Percentiles rank a stretch among this genome's conserved stretches.
phyloP scores from a whole-genome alignment of 2,888 invertebrate genomes.

The Scaptomyza tumidula region DNA sequence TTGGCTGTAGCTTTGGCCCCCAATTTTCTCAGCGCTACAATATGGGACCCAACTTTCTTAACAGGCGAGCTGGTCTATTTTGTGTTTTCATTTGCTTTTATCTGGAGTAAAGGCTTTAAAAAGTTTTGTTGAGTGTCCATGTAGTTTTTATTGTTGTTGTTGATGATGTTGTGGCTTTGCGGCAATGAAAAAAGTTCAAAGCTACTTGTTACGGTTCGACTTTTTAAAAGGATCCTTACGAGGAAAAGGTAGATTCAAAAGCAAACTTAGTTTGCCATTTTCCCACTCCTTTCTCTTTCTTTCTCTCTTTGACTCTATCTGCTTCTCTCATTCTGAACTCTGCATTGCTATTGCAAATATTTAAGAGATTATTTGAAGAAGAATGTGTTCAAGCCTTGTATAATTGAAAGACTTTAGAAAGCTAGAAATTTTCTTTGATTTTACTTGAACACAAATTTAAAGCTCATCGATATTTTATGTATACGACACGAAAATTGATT shows the following conservation, averaged over 20 bases:
- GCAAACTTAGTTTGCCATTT: slow-evolving; percentile 1
- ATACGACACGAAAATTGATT: slow-evolving; percentile 18
- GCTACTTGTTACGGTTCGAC: slow-evolving; percentile 52
- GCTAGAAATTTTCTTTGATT: too few relatives aligned
- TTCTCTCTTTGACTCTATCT: background rate
- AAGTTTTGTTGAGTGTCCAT: too few relatives aligned
- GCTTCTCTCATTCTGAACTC: background rate
- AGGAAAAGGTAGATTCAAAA: slow-evolving; percentile 21
- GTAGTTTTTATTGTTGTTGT: slow-evolving; percentile 46
- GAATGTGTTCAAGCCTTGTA: too few relatives aligned
- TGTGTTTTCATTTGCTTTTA: slow-evolving; percentile 5
- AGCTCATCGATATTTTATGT: slow-evolving; percentile 34
- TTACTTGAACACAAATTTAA: background rate
- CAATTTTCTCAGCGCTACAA: slow-evolving; percentile 24
- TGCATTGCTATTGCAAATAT: background rate
- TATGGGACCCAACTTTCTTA: slow-evolving; percentile 34
- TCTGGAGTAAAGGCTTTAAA: slow-evolving; percentile 16
- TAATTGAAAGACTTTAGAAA: background rate
- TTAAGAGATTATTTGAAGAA: background rate
- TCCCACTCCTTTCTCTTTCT: background rate
- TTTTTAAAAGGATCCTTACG: slow-evolving; percentile 28
- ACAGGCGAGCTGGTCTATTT: slow-evolving; percentile 16
- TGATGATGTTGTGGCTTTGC: slow-evolving; percentile 10
- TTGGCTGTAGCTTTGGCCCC: slow-evolving; percentile 23
- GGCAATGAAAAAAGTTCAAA: slow-evolving; percentile 36